Evolutionary conservation across 1,140 invertebrate genomes (phyloP), one percentile per base, ranked within the genome.

Genomic region (Scylla paramamosain): DNA sequence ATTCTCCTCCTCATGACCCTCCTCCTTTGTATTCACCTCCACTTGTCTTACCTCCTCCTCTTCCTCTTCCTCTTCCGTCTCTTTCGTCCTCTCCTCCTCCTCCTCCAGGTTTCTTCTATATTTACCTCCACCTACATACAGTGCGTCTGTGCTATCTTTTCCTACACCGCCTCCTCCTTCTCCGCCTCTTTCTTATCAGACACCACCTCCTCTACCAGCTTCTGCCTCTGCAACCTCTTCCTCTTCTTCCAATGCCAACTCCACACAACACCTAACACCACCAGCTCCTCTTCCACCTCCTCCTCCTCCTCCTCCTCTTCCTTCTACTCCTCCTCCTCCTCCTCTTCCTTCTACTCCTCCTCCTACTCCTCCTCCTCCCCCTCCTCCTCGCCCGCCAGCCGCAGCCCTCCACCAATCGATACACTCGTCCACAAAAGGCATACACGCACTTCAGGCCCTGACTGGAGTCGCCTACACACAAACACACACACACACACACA

Each of bases 401-500:
- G 67, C 67, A 77, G 67, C 67, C 67, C 67, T n/a, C 20, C 67
- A 77, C 20, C 67, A 77, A 77, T 77, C 67, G 67, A 77, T 77
- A 77, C 12, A 77, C 25, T 77, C 67, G 67, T 77, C 67, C 67
- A 77, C 67, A 77, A 77, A 77, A 77, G 67, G 67, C 67, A 77
- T n/a, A 77, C 67, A 77, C 67, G 25, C 67, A 77, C 52, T 59
- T 59, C 52, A 59, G 1, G 20, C 52, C 52, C 52, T 59, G 52
- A 20, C 52, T 16, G 12, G 39, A 39, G 39, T 39, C 39, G 39
- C 39, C 39, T 20, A 77, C 67, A 77, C 67, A 77, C 67, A 77
- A 6, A 77, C 67, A 77, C 67, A 77, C 67, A 77, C 67, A 77
- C 67, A 77, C 67, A 77, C 67, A 77, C 67, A 77, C 67, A 77